Conservation (phyloP, 2,113 vertebrate species). For the Pseudopodoces humilis region DNA sequence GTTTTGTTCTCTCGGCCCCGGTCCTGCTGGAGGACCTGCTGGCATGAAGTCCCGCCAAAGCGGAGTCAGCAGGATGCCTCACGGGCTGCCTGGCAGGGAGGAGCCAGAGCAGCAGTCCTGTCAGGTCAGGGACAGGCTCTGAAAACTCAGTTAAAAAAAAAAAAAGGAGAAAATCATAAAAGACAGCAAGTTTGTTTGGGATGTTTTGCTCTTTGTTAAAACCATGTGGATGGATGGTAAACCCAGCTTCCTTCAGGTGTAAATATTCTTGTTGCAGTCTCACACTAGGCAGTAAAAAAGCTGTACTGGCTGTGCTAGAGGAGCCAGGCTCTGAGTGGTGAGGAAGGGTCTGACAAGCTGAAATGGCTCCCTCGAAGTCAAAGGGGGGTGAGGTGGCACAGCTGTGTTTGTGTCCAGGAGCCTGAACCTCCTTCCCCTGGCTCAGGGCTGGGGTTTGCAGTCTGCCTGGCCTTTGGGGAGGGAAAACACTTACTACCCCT, state of each 20-base stretch:
- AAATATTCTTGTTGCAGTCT: not conserved
- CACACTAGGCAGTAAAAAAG: not conserved
- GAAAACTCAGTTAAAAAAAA: not conserved
- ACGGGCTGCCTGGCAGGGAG: not conserved
- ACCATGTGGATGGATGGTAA: not conserved
- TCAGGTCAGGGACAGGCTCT: constrained; percentile 19
- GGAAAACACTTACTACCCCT: not conserved
- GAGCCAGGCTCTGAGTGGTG: accelerated
- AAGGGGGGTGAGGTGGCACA: not conserved
- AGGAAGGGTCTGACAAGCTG: not conserved
- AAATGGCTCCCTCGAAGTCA: not conserved
- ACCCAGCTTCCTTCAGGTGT: not conserved
- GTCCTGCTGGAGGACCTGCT: constrained; percentile 51
- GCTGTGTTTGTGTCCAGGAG: accelerated
- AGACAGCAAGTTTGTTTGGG: not conserved
- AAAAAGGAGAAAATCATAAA: not conserved
- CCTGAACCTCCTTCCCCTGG: not conserved
- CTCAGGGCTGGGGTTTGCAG: not conserved
- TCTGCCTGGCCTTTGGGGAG: not conserved
- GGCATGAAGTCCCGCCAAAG: not conserved
- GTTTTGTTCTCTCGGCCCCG: constrained; percentile 32
- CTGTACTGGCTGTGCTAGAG: not conserved
- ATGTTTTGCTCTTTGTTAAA: not conserved
- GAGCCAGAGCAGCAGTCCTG: constrained; percentile 25
- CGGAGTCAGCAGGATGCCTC: constrained; percentile 51